Evolutionary conservation across 2,113 vertebrate species (phyloP), one percentile per base, ranked within the genome.

Genomic region (Rhinogobius similis): DNA sequence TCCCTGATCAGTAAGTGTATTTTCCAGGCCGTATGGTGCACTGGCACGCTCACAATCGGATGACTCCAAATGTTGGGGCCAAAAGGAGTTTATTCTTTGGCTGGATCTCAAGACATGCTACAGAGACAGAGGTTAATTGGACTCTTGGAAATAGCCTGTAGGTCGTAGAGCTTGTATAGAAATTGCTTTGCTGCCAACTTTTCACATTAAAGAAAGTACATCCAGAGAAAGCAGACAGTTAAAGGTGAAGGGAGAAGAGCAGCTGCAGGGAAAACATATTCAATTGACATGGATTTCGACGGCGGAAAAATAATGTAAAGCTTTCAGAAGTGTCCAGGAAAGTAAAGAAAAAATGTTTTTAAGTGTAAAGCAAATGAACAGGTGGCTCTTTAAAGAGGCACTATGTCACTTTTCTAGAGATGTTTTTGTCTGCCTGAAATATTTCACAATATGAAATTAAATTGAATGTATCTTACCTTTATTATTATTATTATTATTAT

Each of bases 101-200:
- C 58, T 18, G 11, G 18, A 10, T 38, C 18, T 61, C 58, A 61
- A 61, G 58, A 61, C 58, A 61, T 61, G 29, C 58, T 38, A 38
- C 58, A 38, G 58, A 61, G 58, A 36, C 58, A 20, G 29, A 61
- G 58, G 58, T 61, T 61, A 36, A 61, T 61, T 61, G 29, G 58
- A 61, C 29, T 61, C 58, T 61, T 61, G 58, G 29, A 61, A 36
- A 61, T 61, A 36, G 58, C 58, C 29, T 61, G 58, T 61, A 38
- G 27, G 58, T 61, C 58, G 18, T 13, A 41, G 12, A 20, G 16
- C 27, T n/a, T 26, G 46, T 61, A 38, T 38, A 61, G 58, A 38
- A 50, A 61, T n/a, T 36, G 32, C 58, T 36, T 61, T 11, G 58
- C 58, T 61, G 58, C 58, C 58, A 61, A 38, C 32, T 61, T 36